phyloP scores from a whole-genome alignment of 1,140 invertebrate species.

The Caenorhabditis remanei region DNA sequence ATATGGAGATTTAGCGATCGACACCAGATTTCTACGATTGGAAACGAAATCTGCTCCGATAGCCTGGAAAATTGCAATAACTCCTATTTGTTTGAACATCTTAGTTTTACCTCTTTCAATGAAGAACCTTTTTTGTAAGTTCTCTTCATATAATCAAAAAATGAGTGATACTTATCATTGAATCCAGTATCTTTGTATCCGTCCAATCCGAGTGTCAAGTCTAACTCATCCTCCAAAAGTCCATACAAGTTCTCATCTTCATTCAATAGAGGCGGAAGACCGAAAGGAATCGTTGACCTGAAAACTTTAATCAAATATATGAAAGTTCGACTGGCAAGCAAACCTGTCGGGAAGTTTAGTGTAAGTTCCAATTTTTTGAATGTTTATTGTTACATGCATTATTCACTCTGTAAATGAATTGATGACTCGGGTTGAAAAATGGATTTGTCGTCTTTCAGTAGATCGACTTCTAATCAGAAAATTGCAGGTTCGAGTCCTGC shows the following conservation, averaged over 20 bases:
- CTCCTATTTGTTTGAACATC: not conserved
- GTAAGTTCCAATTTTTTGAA: not conserved
- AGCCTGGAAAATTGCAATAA: not conserved
- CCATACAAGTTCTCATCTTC: not conserved
- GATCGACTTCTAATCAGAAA: too few species aligned
- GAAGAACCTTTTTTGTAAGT: not conserved
- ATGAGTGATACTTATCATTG: not conserved
- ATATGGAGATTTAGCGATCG: not conserved
- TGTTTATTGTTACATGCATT: not conserved
- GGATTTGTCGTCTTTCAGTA: too few species aligned
- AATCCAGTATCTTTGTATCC: not conserved
- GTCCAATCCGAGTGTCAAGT: not conserved
- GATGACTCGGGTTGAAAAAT: too few species aligned
- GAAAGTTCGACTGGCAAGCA: not conserved
- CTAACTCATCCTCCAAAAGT: not conserved
- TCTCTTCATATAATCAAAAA: not conserved
- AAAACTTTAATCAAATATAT: not conserved
- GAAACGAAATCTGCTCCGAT: not conserved
- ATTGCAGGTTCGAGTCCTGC: too few species aligned
- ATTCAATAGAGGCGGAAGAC: not conserved
- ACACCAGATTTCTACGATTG: not conserved
- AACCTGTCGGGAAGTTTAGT: not conserved
- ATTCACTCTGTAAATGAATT: not conserved
- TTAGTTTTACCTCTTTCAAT: not conserved
- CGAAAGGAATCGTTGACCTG: not conserved